Evolutionary conservation across 2,113 vertebrate species (phyloP), one percentile per base, ranked within the genome.

Genomic region (Toxotes chatareus): DNA sequence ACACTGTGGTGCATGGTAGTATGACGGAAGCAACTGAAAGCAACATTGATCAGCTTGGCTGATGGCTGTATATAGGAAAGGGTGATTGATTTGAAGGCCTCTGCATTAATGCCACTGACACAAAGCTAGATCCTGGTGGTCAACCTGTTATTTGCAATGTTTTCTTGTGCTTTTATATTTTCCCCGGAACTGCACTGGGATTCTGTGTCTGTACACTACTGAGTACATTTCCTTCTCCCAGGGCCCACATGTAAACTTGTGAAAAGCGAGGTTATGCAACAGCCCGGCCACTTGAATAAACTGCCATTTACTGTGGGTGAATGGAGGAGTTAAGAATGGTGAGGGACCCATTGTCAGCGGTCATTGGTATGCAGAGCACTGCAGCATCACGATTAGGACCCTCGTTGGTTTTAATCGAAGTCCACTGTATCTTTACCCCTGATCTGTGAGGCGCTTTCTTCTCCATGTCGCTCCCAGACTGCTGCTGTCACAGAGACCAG

Each of bases 211-310:
- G 21, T 78, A 40, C 65, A 47, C 57, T 4, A 73, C 62, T 56
- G 27, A 86, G 64, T 80, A 83, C 62, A 60, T 86, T 86, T 87
- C 76, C 66, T 74, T 79, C 79, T 86, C 61, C 56, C 74, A 71
- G 76, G 65, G 73, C 73, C 83, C 77, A 80, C 81, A 11, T 84
- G 80, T 87, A 80, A 79, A 65, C 71, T 68, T 44, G 79, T 87
- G 57, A 88, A 91, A 92, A 83, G 81, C 67, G 6, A 59, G 82
- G 82, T 94, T 94, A 94, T 75, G 89, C 83, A 94, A 94, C 89
- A 80, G 68, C 61, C 69, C 3, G 42, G 81, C 83, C 82, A 84
- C 82, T 93, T 89, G 86, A 91, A 93, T 80, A 86, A 83, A 84
- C 57, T 80, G 70, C 82, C 72, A 72, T 90, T 92, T 88, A 77